phyloP scores from a whole-genome alignment of 2,113 vertebrate genomes.

The Chloropsis cyanopogon region DNA sequence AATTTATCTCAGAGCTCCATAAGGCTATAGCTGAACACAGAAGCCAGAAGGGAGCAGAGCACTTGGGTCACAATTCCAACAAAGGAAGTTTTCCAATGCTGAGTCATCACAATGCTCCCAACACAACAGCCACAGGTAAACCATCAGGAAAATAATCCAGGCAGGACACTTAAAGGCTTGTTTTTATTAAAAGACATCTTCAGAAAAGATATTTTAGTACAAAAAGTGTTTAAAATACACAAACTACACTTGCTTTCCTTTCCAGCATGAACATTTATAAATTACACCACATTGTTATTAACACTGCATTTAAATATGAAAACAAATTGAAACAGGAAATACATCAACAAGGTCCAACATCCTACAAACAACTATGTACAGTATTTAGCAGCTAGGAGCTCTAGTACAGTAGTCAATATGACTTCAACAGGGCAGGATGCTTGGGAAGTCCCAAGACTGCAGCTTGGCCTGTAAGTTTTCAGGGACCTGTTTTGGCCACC shows the following conservation, averaged over 20 bases:
- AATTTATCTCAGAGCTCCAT: neutral
- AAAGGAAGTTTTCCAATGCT: neutral
- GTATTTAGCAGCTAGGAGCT: constrained; percentile 46
- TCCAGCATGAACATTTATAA: constrained; percentile 39
- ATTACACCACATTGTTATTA: constrained; percentile 44
- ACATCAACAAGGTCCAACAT: neutral
- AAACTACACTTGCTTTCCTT: neutral
- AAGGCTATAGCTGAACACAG: neutral
- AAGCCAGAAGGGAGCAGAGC: neutral
- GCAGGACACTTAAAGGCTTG: neutral
- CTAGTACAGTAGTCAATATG: constrained; percentile 65
- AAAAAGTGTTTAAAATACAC: constrained; percentile 48
- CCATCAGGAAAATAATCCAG: neutral
- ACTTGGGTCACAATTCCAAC: neutral
- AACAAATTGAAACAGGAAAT: constrained; percentile 7
- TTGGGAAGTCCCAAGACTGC: constrained; percentile 54
- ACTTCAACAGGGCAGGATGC: constrained; percentile 47
- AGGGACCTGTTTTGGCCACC: neutral
- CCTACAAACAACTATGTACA: constrained; percentile 53
- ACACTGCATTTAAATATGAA: constrained; percentile 50
- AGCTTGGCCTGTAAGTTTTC: neutral
- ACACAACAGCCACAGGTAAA: neutral
- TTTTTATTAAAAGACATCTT: constrained; percentile 61
- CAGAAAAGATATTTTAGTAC: constrained; percentile 43
- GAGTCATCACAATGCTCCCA: neutral